A percentile compares a stretch with the other conserved stretches of the same genome.
phyloP scores from a whole-genome alignment of 1,140 invertebrate genomes.

The Pissodes strobi region DNA sequence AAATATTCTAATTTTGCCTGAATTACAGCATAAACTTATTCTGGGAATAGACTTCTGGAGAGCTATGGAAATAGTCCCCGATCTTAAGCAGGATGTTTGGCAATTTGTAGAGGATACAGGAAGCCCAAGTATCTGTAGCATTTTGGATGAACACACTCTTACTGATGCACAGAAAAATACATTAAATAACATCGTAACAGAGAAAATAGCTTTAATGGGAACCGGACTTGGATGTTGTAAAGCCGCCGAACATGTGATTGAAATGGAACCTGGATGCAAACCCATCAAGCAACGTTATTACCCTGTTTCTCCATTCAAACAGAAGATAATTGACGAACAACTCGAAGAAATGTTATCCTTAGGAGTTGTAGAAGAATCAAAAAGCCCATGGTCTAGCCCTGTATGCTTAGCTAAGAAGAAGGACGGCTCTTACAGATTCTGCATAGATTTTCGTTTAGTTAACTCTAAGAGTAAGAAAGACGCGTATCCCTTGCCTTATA shows the following conservation, averaged over 20 bases:
- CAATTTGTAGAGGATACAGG: background rate
- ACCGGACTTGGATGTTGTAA: slow-evolving; percentile 14
- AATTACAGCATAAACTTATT: slow-evolving; percentile 18
- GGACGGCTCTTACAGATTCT: slow-evolving; percentile 39
- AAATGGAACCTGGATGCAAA: slow-evolving; percentile 7
- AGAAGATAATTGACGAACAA: slow-evolving; percentile 31
- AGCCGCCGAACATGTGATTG: slow-evolving; percentile 45
- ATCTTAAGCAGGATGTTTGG: slow-evolving; percentile 16
- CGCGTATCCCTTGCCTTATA: too few relatives aligned
- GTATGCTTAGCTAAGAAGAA: slow-evolving; percentile 4
- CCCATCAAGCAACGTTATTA: slow-evolving; percentile 49
- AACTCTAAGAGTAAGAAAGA: too few relatives aligned
- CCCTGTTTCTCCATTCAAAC: slow-evolving; percentile 34
- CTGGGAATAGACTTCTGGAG: slow-evolving; percentile 35
- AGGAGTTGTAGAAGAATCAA: slow-evolving; percentile 38
- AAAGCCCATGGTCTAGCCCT: slow-evolving; percentile 14
- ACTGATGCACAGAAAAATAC: background rate
- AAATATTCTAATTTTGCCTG: slow-evolving; percentile 10
- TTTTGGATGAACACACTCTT: background rate
- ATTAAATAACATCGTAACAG: background rate
- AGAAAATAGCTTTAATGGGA: slow-evolving; percentile 6
- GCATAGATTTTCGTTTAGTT: slow-evolving; percentile 53
- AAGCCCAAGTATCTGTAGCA: background rate
- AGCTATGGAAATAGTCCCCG: slow-evolving; percentile 26
- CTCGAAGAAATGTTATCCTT: slow-evolving; percentile 33